These are phyloP conservation scores for Neogale vison DNA, from an alignment of 2,113 vertebrate genomes.

Conservation along the genomic window DNA sequence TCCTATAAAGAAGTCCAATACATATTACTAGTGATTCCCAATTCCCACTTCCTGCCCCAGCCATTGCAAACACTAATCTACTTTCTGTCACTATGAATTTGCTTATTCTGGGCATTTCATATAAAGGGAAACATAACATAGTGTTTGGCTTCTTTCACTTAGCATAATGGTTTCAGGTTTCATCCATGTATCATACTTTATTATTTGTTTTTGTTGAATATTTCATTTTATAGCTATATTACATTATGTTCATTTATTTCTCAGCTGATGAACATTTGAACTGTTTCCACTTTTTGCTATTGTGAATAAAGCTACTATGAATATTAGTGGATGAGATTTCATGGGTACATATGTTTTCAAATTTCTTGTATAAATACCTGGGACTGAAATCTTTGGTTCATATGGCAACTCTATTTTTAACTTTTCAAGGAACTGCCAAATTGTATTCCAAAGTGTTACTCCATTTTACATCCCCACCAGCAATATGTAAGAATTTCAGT, in stretches of 20 bases:
- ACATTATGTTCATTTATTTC: background rate
- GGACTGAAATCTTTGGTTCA: background rate
- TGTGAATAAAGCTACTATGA: background rate
- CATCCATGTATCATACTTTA: background rate
- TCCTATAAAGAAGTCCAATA: background rate
- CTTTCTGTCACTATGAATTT: background rate
- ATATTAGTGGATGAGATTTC: background rate
- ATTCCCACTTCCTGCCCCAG: background rate
- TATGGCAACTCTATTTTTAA: background rate
- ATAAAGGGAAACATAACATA: background rate
- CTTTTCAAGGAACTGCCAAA: background rate
- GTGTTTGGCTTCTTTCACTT: background rate
- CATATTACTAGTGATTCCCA: background rate
- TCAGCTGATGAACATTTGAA: background rate
- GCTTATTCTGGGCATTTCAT: background rate
- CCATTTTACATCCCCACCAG: background rate
- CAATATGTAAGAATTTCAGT: background rate
- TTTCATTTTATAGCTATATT: background rate
- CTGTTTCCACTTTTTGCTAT: background rate
- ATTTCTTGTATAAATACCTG: background rate
- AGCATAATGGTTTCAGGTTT: background rate
- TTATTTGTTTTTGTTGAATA: background rate
- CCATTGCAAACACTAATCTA: background rate
- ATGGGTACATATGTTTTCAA: background rate
- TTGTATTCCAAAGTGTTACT: background rate